Evolutionary conservation across 2,888 invertebrate genomes (phyloP).

Genomic region (Bembecia ichneumoniformis): DNA sequence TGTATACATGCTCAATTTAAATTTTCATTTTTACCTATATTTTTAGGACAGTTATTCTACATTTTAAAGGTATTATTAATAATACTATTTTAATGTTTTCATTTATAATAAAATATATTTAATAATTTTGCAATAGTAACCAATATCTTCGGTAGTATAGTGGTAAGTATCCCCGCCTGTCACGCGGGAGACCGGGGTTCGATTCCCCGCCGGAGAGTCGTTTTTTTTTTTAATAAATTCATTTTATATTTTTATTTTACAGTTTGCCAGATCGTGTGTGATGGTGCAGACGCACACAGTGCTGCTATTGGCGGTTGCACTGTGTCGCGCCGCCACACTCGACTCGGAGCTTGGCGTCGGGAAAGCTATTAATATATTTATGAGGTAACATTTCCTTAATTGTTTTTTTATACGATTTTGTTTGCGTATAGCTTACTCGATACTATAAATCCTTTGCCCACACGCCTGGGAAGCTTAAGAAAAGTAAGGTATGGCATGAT

Average conservation of each 20-base stretch:
- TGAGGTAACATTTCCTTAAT: slow-evolving; percentile 39
- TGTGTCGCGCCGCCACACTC: slow-evolving; percentile 73
- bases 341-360: slow-evolving; percentile 80
- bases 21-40: neutral
- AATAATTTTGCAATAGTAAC: neutral
- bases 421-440: too few relatives aligned
- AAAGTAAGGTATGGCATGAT: too few relatives aligned
- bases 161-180: slow-evolving; percentile 74
- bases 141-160: slow-evolving; percentile 66
- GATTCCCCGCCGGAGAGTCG: slow-evolving; percentile 68
- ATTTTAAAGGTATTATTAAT: slow-evolving; percentile 1
- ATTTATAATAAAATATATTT: neutral
- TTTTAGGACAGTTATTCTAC: slow-evolving; percentile 1
- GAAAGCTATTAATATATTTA: slow-evolving; percentile 87
- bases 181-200: slow-evolving; percentile 74
- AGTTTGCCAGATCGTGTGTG: slow-evolving; percentile 47
- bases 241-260: slow-evolving; percentile 9
- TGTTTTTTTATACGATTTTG: too few relatives aligned
- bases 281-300: slow-evolving; percentile 54
- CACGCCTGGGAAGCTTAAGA: too few relatives aligned
- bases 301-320: slow-evolving; percentile 74
- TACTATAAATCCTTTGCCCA: too few relatives aligned
- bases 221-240: neutral
- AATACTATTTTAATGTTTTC: neutral
- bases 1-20: neutral